Base-by-base conservation (phyloP, 2,888 invertebrate genomes). In the Metopia argyrocephala region DNA sequence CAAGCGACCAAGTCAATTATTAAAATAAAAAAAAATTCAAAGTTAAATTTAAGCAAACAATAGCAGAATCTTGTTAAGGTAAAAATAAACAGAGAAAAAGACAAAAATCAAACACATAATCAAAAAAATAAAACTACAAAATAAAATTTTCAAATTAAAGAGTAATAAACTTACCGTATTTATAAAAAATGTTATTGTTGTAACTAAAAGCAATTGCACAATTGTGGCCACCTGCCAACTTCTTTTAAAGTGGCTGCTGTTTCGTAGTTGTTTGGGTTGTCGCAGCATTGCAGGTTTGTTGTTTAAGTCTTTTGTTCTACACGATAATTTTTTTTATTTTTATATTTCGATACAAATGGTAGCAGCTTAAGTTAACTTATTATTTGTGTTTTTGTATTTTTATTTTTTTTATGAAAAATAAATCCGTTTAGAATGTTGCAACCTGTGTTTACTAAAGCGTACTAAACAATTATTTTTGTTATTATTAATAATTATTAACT, bases 121-220 rank as follows among this genome's bases (percentile, higher is more conserved):
- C 70, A 56, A 21, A 52, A 70, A 68, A 62, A 68, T 5, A 61
- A 73, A 23, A 3, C 27, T 62, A 61, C 18, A 57, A 69, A n/a
- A n/a, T n/a, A n/a, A n/a, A n/a, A n/a, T n/a, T n/a, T n/a, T 38
- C 2, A 74, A 57, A 18, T 54, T 54, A 48, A 38, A 38, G 48
- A 69, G 48, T 64, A 69, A 69, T 56, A 68, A 76, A 84, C 88
- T 88, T 87, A 88, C 88, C 85, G 86, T 86, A 84, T 85, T 83
- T 66, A 86, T 76, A 31, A 86, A 83, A 84, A 88, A 83, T 56
- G 83, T 83, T 38, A 15, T 38, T 38, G 38, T 38, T 38, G 38
- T 15, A 70, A 79, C 78, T 78, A 84, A 69, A 48, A 82, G 65
- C 59, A 88, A 85, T 84, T 88, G 85, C 79, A 73, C 71, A 84